phyloP scores from a whole-genome alignment of 2,113 vertebrate species.

The Casuarius casuarius region DNA sequence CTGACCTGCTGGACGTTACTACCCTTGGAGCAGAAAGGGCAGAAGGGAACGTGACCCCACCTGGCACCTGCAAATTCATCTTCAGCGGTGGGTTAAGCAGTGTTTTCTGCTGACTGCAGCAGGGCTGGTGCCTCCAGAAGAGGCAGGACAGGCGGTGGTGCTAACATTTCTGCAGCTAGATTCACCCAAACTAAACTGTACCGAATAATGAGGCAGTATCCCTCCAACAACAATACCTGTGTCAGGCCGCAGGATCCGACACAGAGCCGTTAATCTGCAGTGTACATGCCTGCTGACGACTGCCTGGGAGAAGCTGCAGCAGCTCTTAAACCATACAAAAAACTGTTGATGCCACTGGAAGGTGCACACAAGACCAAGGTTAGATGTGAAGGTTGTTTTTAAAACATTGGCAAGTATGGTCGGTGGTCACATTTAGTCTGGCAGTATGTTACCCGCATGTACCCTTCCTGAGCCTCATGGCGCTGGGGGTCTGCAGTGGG shows the following conservation, averaged over 20 bases:
- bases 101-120: not conserved
- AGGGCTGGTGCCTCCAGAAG: not conserved
- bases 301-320: not conserved
- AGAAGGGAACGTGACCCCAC: not conserved
- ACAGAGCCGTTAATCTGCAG: not conserved
- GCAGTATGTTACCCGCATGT: not conserved
- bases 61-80: not conserved
- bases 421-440: not conserved
- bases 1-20: not conserved
- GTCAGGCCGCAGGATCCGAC: not conserved
- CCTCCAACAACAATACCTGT: not conserved
- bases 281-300: no score
- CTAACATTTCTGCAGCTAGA: rapidly evolving
- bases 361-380: not conserved
- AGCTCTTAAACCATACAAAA: not conserved
- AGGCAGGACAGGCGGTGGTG: not conserved
- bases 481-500: not conserved
- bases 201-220: not conserved
- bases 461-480: not conserved
- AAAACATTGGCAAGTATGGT: not conserved
- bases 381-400: not conserved
- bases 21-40: not conserved
- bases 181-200: not conserved
- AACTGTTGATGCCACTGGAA: not conserved
- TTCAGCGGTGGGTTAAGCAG: not conserved